These are phyloP conservation scores for Arrhopalites spinosus DNA, from an alignment of 2,888 invertebrate species.

Conservation along the genomic window DNA sequence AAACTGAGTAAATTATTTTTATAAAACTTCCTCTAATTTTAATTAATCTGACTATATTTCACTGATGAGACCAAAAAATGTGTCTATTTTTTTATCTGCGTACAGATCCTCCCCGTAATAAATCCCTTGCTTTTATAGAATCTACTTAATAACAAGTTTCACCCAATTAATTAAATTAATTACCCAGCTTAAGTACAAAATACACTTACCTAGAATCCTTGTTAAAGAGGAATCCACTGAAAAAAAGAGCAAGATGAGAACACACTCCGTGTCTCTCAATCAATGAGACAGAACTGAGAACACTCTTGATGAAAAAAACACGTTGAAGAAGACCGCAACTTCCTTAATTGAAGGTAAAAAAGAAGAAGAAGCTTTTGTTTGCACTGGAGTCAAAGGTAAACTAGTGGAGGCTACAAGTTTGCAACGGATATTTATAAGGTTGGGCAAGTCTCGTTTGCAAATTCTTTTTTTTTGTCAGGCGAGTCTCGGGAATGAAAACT, in stretches of 20 bases:
- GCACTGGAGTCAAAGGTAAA: conserved; percentile 29
- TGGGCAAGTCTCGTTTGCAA: background rate
- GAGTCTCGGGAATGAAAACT: background rate
- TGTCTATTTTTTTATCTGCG: no score
- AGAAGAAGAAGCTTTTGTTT: no score
- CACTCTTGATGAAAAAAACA: background rate
- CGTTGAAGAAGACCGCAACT: conserved; percentile 1
- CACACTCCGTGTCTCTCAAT: background rate
- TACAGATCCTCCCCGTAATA: no score
- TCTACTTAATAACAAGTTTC: no score
- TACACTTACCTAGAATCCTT: conserved; percentile 8
- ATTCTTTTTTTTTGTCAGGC: background rate
- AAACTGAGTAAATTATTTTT: no score
- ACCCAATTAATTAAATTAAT: no score
- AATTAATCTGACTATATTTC: no score
- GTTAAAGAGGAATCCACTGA: conserved; percentile 3
- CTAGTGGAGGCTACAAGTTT: background rate
- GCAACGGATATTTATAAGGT: conserved; percentile 29
- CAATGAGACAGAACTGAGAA: background rate
- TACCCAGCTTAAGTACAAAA: no score
- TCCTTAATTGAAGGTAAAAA: background rate
- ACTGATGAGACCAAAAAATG: no score
- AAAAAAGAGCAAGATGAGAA: background rate
- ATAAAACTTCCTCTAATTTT: no score
- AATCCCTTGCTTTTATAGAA: no score